phyloP scores from a whole-genome alignment of 53 echinoderm and acorn worm genomes.

The Apostichopus leukothele region DNA sequence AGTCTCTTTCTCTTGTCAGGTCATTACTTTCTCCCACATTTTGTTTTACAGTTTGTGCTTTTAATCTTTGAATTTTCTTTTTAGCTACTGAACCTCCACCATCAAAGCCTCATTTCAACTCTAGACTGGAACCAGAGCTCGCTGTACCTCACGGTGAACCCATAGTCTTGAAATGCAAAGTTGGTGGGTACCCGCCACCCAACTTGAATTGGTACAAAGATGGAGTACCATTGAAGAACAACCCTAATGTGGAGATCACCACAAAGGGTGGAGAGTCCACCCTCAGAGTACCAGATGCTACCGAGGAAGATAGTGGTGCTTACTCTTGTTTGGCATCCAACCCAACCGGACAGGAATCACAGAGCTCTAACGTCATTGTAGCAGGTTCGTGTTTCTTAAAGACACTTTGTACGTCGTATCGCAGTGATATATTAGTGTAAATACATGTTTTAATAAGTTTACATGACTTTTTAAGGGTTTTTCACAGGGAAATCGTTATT shows the following conservation, averaged over 20 bases:
- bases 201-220: slow-evolving; percentile 79
- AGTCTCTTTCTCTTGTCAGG: no score
- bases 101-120: slow-evolving; percentile 44
- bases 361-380: slow-evolving; percentile 22
- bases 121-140: slow-evolving; percentile 32
- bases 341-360: slow-evolving; percentile 35
- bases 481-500: no score
- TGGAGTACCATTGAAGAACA: slow-evolving; percentile 65
- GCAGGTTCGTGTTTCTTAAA: neutral
- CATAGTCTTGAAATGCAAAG: slow-evolving; percentile 67
- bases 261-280: slow-evolving; percentile 40
- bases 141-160: slow-evolving; percentile 66
- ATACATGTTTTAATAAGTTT: no score
- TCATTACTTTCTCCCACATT: no score
- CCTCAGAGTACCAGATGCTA: slow-evolving; percentile 40
- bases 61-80: neutral
- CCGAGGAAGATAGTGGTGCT: slow-evolving; percentile 32
- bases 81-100: slow-evolving; percentile 37
- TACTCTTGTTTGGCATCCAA: slow-evolving; percentile 42
- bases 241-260: slow-evolving; percentile 76
- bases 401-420: no score
- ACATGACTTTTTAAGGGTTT: no score
- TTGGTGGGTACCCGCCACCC: slow-evolving; percentile 79
- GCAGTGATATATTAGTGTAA: no score
- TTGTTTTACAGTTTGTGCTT: no score